Conservation (phyloP, 2,797 vertebrate species). For the Okamejei kenojei region DNA sequence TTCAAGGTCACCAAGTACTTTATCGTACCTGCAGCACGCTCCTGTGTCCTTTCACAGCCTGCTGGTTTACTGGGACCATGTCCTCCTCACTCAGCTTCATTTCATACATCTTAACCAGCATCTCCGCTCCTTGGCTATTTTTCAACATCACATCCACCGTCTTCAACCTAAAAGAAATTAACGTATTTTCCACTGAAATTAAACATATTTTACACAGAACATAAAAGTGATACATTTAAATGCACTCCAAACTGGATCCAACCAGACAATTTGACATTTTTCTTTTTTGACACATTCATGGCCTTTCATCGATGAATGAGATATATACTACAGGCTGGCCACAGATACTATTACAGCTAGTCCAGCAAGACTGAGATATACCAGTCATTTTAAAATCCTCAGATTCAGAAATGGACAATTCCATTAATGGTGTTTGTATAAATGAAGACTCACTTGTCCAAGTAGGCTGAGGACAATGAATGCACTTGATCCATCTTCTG, state of each 20-base stretch:
- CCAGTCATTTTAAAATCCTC: background rate
- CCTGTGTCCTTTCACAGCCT: conserved; percentile 67
- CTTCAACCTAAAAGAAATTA: conserved; percentile 67
- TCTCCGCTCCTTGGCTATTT: conserved; percentile 75
- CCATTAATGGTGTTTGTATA: background rate
- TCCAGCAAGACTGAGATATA: background rate
- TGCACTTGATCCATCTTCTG: conserved; percentile 74
- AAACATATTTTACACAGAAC: background rate
- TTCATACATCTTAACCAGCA: conserved; percentile 79
- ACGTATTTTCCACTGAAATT: background rate
- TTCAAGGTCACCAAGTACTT: background rate
- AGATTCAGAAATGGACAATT: background rate
- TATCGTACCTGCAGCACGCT: conserved; percentile 61
- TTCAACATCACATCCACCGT: conserved; percentile 75
- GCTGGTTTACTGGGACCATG: conserved; percentile 72
- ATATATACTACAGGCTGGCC: background rate
- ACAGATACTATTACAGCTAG: background rate
- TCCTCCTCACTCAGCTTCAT: conserved; percentile 86
- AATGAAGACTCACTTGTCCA: conserved; percentile 74
- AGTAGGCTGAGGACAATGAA: conserved; percentile 75
- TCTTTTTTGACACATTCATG: background rate
- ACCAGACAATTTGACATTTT: background rate
- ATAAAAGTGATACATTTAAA: background rate
- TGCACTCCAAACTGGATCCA: background rate
- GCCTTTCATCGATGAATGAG: background rate